Conservation (phyloP, 2,888 invertebrate species). For the Dione vanillae region DNA sequence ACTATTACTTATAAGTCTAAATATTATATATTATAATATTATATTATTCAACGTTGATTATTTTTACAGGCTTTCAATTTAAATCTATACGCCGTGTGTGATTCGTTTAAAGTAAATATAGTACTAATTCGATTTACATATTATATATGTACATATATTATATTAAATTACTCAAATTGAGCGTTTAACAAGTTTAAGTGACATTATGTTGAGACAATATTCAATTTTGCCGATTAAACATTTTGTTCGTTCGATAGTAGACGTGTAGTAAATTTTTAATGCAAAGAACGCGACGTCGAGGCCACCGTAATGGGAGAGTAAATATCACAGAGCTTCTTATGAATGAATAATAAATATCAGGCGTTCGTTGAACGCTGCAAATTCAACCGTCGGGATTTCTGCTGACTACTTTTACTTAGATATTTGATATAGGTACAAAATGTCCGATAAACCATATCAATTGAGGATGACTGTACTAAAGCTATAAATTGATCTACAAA, state of each 20-base stretch:
- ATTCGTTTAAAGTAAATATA: too few species aligned
- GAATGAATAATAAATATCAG: conserved; percentile 77
- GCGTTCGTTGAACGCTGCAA: conserved; percentile 61
- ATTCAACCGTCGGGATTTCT: conserved; percentile 60
- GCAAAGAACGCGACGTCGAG: conserved; percentile 71
- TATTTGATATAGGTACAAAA: conserved; percentile 34
- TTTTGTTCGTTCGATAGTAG: conserved; percentile 40
- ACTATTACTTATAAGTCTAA: too few species aligned
- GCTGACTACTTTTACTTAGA: conserved; percentile 35
- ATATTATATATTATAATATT: too few species aligned
- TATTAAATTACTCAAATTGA: background rate
- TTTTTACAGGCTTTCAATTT: too few species aligned
- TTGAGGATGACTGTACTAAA: background rate
- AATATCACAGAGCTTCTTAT: conserved; percentile 77
- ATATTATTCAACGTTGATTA: too few species aligned
- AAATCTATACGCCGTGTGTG: too few species aligned
- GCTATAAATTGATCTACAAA: background rate
- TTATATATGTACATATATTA: too few species aligned
- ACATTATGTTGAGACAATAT: conserved; percentile 8
- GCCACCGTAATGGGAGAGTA: conserved; percentile 76
- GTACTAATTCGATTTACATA: too few species aligned
- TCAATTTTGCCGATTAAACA: conserved; percentile 25
- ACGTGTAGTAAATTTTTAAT: conserved; percentile 74
- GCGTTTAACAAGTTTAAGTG: conserved; percentile 12
- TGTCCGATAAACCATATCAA: conserved; percentile 2